Evolutionary conservation across 1,140 invertebrate species (phyloP), one percentile per base, ranked within the genome.

Genomic region (Bombus confusus): DNA sequence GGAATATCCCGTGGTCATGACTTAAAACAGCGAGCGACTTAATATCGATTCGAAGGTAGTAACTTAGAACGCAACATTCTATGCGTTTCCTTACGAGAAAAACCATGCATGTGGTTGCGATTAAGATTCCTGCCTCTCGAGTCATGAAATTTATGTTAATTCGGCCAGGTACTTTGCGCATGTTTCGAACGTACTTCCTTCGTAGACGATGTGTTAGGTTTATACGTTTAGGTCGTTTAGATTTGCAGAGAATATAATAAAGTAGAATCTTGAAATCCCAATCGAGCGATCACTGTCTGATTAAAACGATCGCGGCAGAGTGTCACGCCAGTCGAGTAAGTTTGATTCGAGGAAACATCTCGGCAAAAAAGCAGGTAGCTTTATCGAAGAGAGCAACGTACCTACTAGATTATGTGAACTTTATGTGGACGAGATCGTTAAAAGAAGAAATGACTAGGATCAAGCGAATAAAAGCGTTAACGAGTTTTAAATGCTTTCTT

Each of bases 401-500:
- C 18, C 18, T 71, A 13, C 10, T 4, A 39, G 25, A 71, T 28
- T 71, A 9, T 28, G 22, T 12, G 25, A 25, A 39, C 25, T 28
- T 71, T n/a, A n/a, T n/a, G n/a, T n/a, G 28, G 6, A 25, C 68
- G 34, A 5, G 37, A 71, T 28, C 31, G 28, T 71, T 71, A 71
- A 71, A 71, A 22, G 22, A 37, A 71, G 69, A 37, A 39, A 71
- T 71, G 22, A 71, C 31, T 28, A 25, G 37, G 34, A 73, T 73
- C 22, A 18, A 31, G 39, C 71, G 31, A 73, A 28, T 28, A 10
- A 22, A 39, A 12, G 28, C 28, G 28, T 73, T 73, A 73, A 41
- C 37, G 37, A 73, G 39, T n/a, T 73, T 39, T 73, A 43, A 73
- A 73, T 41, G 37, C 71, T 41, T 73, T 73, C 71, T 73, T 43